phyloP scores from a whole-genome alignment of 37 sponge, comb jelly and placozoan genomes.

The Haliclona indistincta region DNA sequence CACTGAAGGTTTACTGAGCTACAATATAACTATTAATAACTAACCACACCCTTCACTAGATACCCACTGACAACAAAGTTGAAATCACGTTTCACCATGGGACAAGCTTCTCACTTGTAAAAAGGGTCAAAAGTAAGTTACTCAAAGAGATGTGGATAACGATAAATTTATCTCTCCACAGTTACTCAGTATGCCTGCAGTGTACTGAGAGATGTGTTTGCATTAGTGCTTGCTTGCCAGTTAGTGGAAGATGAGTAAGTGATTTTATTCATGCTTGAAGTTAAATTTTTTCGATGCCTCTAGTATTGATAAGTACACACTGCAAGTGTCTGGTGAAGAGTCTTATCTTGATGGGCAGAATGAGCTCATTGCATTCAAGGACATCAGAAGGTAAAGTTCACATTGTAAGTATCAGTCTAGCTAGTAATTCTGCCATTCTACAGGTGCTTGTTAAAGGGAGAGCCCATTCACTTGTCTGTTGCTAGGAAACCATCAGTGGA shows the following conservation, averaged over 20 bases:
- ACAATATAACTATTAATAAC: too few relatives aligned
- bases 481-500: conserved; percentile 23
- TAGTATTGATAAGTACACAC: conserved; percentile 46
- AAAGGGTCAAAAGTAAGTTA: conserved; percentile 30
- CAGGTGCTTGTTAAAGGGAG: conserved; percentile 53
- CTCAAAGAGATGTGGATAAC: neutral
- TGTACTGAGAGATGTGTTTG: conserved; percentile 35
- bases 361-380: conserved; percentile 55
- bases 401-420: neutral
- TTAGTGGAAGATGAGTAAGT: conserved; percentile 25
- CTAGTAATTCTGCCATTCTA: neutral
- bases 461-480: conserved; percentile 53
- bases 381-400: conserved; percentile 45
- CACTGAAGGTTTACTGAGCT: conserved; percentile 57
- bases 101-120: conserved; percentile 38
- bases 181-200: conserved; percentile 15
- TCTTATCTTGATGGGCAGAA: conserved; percentile 57
- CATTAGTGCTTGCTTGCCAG: conserved; percentile 48
- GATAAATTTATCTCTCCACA: too few relatives aligned
- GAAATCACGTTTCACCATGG: conserved; percentile 54
- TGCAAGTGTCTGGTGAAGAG: conserved; percentile 58
- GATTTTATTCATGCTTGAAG: neutral
- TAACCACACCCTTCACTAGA: too few relatives aligned
- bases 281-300: neutral
- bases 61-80: conserved; percentile 60